phyloP scores from a whole-genome alignment of 2,113 vertebrate species.

The Lasiurus cinereus region DNA sequence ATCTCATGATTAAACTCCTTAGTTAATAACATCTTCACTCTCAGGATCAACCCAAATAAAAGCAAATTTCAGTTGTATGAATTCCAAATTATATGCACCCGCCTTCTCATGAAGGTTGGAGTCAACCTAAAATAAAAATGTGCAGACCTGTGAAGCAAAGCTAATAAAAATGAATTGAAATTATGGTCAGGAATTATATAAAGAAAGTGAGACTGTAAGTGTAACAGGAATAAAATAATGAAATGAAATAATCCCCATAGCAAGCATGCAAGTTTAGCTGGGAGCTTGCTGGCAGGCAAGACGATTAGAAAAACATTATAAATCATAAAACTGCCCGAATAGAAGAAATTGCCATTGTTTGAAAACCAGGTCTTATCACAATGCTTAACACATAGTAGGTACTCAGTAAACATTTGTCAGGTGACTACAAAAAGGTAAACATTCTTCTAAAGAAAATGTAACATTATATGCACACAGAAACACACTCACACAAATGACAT shows the following conservation, averaged over 20 bases:
- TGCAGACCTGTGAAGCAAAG: background rate
- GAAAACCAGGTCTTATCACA: background rate
- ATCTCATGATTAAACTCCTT: background rate
- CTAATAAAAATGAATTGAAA: slow-evolving; percentile 56
- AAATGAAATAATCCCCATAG: background rate
- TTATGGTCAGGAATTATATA: background rate
- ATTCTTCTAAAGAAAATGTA: slow-evolving; percentile 35
- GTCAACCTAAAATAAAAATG: slow-evolving; percentile 53
- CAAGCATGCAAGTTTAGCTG: background rate
- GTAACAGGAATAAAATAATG: slow-evolving; percentile 31
- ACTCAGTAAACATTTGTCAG: slow-evolving; percentile 37
- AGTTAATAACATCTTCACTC: slow-evolving; percentile 1
- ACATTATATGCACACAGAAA: background rate
- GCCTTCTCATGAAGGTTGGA: slow-evolving; percentile 19
- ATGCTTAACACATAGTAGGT: background rate
- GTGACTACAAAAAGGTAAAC: slow-evolving; percentile 26
- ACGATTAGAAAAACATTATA: slow-evolving; percentile 26
- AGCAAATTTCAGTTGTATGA: background rate
- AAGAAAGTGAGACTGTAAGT: slow-evolving; percentile 1
- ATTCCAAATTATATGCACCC: slow-evolving; percentile 26
- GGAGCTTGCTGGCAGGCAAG: background rate
- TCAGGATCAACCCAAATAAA: slow-evolving; percentile 21
- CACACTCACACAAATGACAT: background rate
- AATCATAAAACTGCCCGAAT: slow-evolving; percentile 24
- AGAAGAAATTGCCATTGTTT: background rate